Conservation (phyloP, 2,797 vertebrate species). For the Decapterus maruadsi region DNA sequence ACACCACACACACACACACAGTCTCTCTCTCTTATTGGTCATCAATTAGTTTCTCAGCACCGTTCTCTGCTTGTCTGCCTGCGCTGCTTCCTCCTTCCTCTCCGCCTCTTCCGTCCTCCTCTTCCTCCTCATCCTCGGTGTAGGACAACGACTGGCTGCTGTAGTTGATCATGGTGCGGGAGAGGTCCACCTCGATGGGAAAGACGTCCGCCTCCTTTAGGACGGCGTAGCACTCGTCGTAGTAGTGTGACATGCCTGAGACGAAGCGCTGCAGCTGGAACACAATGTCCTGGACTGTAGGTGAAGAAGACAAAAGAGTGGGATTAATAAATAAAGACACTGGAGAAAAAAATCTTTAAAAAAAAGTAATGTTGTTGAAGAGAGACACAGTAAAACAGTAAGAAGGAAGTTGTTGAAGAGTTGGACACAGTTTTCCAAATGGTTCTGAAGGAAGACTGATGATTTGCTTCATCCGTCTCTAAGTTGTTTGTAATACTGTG, state of each 20-base stretch:
- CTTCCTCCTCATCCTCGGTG: slow-evolving; percentile 85
- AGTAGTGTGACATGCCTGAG: slow-evolving; percentile 97
- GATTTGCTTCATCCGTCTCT: not conserved
- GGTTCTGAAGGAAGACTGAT: too few relatives aligned
- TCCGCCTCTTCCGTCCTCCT: slow-evolving; percentile 63
- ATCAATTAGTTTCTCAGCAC: slow-evolving; percentile 86
- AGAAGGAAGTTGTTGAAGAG: too few relatives aligned
- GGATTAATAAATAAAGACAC: not conserved
- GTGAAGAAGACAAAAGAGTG: not conserved
- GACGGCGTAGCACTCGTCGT: slow-evolving; percentile 94
- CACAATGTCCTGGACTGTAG: slow-evolving; percentile 96
- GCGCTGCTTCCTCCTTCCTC: slow-evolving; percentile 50
- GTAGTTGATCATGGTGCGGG: slow-evolving; percentile 94
- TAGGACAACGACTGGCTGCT: slow-evolving; percentile 88
- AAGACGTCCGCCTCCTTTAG: slow-evolving; percentile 96
- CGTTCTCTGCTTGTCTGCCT: slow-evolving; percentile 77
- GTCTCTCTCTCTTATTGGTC: slow-evolving; percentile 86
- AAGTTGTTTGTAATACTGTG: too few relatives aligned
- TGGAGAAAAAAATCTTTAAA: not conserved
- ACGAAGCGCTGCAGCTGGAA: slow-evolving; percentile 99
- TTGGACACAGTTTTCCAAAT: too few relatives aligned
- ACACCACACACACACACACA: slow-evolving; percentile 33
- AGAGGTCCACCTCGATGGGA: slow-evolving; percentile 98
- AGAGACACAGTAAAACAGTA: not conserved
- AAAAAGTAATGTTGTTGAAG: not conserved